These are phyloP conservation scores for Drosophila melanocephala DNA, from an alignment of 2,888 invertebrate species.

Conservation along the genomic window DNA sequence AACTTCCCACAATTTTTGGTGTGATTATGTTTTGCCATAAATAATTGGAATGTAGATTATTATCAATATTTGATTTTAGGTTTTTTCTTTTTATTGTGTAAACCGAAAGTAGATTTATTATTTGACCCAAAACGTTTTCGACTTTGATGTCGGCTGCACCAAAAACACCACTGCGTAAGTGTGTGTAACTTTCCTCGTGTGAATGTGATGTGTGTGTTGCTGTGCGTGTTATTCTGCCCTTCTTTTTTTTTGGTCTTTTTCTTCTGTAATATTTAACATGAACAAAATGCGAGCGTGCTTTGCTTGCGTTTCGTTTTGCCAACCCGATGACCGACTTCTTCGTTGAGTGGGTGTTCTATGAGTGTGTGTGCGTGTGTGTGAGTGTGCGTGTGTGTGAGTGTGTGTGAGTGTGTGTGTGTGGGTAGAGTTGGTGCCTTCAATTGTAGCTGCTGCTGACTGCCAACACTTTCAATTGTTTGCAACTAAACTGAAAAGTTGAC, in stretches of 20 bases:
- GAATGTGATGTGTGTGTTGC: conserved; percentile 30
- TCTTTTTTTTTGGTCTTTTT: conserved; percentile 20
- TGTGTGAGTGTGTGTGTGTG: not conserved
- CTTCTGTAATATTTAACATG: conserved; percentile 57
- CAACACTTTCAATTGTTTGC: conserved; percentile 63
- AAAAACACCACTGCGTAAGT: conserved; percentile 4
- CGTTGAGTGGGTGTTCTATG: conserved; percentile 33
- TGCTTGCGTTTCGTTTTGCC: conserved; percentile 60
- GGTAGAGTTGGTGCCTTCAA: conserved; percentile 22
- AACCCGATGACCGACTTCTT: conserved; percentile 72
- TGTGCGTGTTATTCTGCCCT: conserved; percentile 32
- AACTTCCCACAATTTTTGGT: too few species aligned
- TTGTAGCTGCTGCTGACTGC: conserved; percentile 38
- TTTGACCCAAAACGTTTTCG: not conserved
- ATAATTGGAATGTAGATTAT: too few species aligned
- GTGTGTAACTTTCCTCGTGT: conserved; percentile 8
- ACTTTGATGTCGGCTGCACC: conserved; percentile 40
- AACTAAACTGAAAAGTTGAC: conserved; percentile 24
- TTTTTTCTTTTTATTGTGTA: too few species aligned
- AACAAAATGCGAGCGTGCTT: conserved; percentile 51
- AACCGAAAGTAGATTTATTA: too few species aligned
- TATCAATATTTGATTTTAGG: too few species aligned
- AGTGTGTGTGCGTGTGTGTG: not conserved
- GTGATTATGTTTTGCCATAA: too few species aligned
- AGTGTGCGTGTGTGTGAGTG: not conserved